phyloP scores from a whole-genome alignment of 2,113 vertebrate genomes.

The Apodemus sylvaticus region DNA sequence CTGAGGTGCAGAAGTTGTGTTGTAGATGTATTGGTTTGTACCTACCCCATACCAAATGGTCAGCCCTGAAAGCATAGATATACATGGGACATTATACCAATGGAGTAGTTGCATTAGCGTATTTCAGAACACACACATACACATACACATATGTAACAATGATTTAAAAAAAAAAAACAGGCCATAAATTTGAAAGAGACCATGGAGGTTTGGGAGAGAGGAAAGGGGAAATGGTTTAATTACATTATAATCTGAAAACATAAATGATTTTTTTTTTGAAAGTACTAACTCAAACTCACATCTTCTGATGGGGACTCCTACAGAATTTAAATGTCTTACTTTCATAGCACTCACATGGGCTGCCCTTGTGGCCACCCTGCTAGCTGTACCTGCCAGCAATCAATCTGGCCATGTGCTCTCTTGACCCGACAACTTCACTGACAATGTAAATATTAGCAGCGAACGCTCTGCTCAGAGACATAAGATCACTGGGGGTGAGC shows the following conservation, averaged over 20 bases:
- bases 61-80: background rate
- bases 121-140: background rate
- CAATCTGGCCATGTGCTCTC: background rate
- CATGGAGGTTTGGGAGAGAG: background rate
- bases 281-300: background rate
- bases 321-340: background rate
- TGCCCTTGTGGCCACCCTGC: background rate
- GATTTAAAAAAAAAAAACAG: background rate
- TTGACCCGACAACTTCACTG: background rate
- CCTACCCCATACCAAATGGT: background rate
- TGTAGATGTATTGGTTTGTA: too few species aligned
- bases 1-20: background rate
- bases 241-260: background rate
- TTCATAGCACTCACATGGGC: background rate
- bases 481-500: slow-evolving; percentile 52
- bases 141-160: background rate
- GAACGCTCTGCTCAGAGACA: slow-evolving; percentile 1
- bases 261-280: background rate
- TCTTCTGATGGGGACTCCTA: background rate
- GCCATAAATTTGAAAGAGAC: background rate
- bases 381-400: background rate
- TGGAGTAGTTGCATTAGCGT: background rate
- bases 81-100: background rate
- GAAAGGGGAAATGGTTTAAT: background rate
- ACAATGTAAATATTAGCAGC: background rate